Percentiles rank a stretch among this genome's conserved stretches.
These are phyloP conservation scores for Mythimna ferrago DNA, from an alignment of 2,888 invertebrate genomes.

Conservation along the genomic window DNA sequence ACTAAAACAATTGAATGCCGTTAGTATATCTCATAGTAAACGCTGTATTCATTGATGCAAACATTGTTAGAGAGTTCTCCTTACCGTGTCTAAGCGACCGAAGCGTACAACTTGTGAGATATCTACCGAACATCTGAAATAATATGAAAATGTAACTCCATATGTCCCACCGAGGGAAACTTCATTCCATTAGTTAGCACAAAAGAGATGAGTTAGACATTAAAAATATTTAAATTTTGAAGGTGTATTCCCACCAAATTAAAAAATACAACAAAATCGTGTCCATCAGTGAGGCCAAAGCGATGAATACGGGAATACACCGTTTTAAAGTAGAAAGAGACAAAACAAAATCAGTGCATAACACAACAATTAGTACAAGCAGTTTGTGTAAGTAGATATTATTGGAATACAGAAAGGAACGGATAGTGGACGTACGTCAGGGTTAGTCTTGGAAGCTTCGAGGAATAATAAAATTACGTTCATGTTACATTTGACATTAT, in stretches of 20 bases:
- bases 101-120: constrained; percentile 87
- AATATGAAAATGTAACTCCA: constrained; percentile 30
- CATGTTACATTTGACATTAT: constrained; percentile 21
- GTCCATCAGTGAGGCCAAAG: neutral
- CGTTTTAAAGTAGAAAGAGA: constrained; percentile 9
- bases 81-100: constrained; percentile 86
- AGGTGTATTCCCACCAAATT: constrained; percentile 21
- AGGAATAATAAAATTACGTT: constrained; percentile 11
- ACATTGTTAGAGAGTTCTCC: constrained; percentile 36
- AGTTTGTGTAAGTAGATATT: constrained; percentile 25
- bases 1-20: constrained; percentile 89
- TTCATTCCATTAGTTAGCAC: constrained; percentile 44
- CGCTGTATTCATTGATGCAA: neutral
- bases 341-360: constrained; percentile 42
- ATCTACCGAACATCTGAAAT: constrained; percentile 85
- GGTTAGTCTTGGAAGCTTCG: constrained; percentile 18
- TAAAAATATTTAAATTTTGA: constrained; percentile 6
- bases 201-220: constrained; percentile 11
- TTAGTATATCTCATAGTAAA: neutral
- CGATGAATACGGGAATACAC: constrained; percentile 14
- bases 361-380: constrained; percentile 53
- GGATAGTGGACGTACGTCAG: constrained; percentile 22
- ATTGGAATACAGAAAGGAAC: constrained; percentile 38
- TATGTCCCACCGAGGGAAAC: neutral
- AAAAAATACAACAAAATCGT: neutral